A percentile compares a stretch with the other conserved stretches of the same genome.
Conservation (phyloP, 2,888 invertebrate species). For the Dynastes grantii region DNA sequence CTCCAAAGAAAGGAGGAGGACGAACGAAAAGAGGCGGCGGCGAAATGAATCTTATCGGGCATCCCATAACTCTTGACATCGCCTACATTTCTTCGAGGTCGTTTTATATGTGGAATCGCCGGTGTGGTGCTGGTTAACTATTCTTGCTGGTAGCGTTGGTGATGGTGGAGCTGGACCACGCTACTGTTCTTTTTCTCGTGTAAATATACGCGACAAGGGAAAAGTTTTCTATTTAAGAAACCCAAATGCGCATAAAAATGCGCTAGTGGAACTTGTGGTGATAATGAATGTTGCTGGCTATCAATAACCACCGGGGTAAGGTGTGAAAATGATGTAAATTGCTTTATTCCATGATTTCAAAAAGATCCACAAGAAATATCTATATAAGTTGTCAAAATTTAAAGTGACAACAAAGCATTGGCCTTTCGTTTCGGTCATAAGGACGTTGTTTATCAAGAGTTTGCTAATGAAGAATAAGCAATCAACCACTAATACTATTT, state of each 20-base stretch:
- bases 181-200: constrained; percentile 69
- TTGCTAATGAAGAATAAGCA: too few species aligned
- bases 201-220: constrained; percentile 70
- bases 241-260: constrained; percentile 61
- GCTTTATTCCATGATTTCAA: too few species aligned
- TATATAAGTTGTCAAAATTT: too few species aligned
- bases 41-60: constrained; percentile 73
- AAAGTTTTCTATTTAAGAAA: constrained; percentile 71
- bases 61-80: constrained; percentile 73
- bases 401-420: too few species aligned
- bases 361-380: too few species aligned
- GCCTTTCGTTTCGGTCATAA: too few species aligned
- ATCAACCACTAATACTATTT: too few species aligned
- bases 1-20: background rate
- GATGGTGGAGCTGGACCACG: background rate
- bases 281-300: constrained; percentile 65
- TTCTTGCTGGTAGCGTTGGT: background rate
- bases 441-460: too few species aligned
- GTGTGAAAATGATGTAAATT: background rate
- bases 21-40: constrained; percentile 50
- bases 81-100: constrained; percentile 70
- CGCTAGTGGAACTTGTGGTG: constrained; percentile 62
- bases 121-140: background rate
- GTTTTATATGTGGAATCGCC: constrained; percentile 64
- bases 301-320: constrained; percentile 61